Evolutionary conservation across 2,888 invertebrate genomes (phyloP), one percentile per base, ranked within the genome.

Genomic region (Heteromyza rotundicornis): DNA sequence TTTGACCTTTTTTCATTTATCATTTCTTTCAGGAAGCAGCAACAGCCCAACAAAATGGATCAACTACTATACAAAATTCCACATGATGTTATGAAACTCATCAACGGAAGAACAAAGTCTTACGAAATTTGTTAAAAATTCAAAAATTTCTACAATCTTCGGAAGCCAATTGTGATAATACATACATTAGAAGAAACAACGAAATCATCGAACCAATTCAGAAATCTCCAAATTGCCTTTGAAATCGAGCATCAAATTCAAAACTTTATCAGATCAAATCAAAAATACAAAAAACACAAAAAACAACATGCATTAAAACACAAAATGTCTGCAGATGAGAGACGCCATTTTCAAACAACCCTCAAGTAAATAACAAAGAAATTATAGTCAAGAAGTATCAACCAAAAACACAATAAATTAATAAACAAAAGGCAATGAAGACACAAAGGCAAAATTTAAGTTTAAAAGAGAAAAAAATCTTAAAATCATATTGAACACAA

Each of bases 91-190:
- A 14, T n/a, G 40, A 40, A 40, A 40, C 10, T 40, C n/a, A 32
- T 32, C 12, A n/a, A 57, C 63, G 58, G 63, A 57, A 50, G 62
- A 40, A 66, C 67, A 67, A 71, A 10, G 19, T 44, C 44, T 14
- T 16, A 8, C 44, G 5, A 17, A 8, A 44, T 44, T 44, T 44
- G 44, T 8, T 8, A 3, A 22, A 50, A 19, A 23, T 50, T 23
- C 20, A 5, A 22, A 50, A 50, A 2, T 10, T 74, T 74, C 76
- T 74, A 74, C 40, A 40, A 14, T 3, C n/a, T n/a, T 40, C 16
- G 5, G n/a, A n/a, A 40, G 14, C 16, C 40, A 10, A 3, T 40
- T 40, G 40, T 40, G 7, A 16, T 17, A 54, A 62, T 3, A 27
- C 40, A 17, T 59, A 44, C 63, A 59, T 27, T 50, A 52, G 56